Percentiles rank a stretch among this genome's conserved stretches.
Evolutionary conservation across 2,113 vertebrate species (phyloP).

Genomic region (Ibidorhyncha struthersii): DNA sequence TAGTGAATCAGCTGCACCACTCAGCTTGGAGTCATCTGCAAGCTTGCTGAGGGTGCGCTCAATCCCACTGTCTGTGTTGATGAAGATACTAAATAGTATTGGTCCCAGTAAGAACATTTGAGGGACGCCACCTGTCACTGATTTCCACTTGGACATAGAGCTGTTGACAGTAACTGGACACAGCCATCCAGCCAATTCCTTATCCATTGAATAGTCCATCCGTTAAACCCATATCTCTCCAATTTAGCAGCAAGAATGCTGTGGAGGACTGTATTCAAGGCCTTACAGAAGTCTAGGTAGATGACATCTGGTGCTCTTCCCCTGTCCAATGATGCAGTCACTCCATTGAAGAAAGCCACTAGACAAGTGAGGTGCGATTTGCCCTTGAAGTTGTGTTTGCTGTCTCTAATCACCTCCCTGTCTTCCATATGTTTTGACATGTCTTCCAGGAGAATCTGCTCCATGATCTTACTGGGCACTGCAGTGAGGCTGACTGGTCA

Average conservation of each 20-base stretch:
- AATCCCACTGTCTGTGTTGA: not conserved
- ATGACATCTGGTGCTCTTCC: not conserved
- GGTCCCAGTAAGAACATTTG: not conserved
- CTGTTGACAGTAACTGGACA: not conserved
- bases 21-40: not conserved
- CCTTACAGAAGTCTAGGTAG: not conserved
- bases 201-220: not conserved
- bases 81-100: not conserved
- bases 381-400: not conserved
- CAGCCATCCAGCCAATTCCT: not conserved
- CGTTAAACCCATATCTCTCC: not conserved
- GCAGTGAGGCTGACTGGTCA: not conserved
- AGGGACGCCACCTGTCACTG: not conserved
- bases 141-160: not conserved
- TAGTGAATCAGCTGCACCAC: too few relatives aligned
- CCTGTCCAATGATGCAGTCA: not conserved
- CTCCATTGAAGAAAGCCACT: not conserved
- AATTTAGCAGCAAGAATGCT: not conserved
- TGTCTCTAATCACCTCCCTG: not conserved
- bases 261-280: not conserved
- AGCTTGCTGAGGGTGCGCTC: not conserved
- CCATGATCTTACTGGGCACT: too few relatives aligned
- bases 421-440: not conserved
- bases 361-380: not conserved
- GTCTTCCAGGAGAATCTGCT: not conserved